These are phyloP conservation scores for Corythaixoides concolor DNA, from an alignment of 2,113 vertebrate species.

Conservation along the genomic window DNA sequence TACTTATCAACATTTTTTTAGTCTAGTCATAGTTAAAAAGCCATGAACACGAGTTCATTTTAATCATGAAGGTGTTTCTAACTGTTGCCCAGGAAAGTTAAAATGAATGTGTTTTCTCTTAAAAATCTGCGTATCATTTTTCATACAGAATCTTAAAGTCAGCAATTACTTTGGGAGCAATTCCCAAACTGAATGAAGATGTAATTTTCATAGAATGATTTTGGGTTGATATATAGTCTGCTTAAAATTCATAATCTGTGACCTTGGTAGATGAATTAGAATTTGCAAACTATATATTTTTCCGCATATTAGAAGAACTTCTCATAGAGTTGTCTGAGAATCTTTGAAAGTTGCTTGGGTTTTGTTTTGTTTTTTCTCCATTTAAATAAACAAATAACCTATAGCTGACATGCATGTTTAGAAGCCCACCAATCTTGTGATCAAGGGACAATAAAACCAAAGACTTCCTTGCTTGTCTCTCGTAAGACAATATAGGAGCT, in stretches of 20 bases:
- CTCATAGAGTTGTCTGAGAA: background rate
- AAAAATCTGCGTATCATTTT: background rate
- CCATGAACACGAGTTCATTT: background rate
- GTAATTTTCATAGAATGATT: slow-evolving; percentile 12
- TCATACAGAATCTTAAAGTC: background rate
- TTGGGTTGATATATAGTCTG: slow-evolving; percentile 1
- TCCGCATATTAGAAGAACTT: background rate
- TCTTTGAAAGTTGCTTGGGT: background rate
- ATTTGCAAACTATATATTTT: background rate
- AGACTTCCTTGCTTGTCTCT: slow-evolving; percentile 8
- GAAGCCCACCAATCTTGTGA: background rate
- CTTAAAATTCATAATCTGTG: slow-evolving; percentile 44
- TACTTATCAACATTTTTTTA: background rate
- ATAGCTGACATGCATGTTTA: background rate
- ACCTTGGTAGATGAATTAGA: slow-evolving; percentile 2
- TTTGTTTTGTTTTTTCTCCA: background rate
- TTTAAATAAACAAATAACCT: background rate
- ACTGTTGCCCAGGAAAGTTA: background rate
- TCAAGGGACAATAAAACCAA: slow-evolving; percentile 10
- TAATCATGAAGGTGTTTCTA: background rate
- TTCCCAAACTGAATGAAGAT: slow-evolving; percentile 8
- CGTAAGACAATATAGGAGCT: background rate
- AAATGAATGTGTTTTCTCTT: background rate
- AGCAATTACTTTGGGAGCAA: background rate
- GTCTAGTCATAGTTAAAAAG: background rate